Conservation (phyloP, 23 tunicate species). For the Ciona savignyi region DNA sequence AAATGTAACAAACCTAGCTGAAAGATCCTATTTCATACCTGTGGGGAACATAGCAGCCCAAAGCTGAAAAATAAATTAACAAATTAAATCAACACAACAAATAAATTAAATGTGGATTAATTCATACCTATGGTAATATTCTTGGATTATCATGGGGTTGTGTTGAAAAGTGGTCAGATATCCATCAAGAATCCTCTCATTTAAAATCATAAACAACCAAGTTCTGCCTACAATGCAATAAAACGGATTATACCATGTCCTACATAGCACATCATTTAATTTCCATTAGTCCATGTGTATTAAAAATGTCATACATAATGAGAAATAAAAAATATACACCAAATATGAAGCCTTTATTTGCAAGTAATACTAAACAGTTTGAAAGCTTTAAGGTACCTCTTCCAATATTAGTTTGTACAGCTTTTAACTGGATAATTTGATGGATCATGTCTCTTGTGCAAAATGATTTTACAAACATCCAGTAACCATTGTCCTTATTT, state of each 20-base stretch:
- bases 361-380: too few species aligned
- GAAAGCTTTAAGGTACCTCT: too few species aligned
- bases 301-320: too few species aligned
- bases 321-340: too few species aligned
- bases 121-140: not conserved
- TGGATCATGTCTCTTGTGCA: not conserved
- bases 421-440: not conserved
- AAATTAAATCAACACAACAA: not conserved
- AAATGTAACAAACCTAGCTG: too few species aligned
- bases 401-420: not conserved
- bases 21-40: too few species aligned
- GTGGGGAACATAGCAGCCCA: not conserved
- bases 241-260: too few species aligned
- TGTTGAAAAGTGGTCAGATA: not conserved
- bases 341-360: too few species aligned
- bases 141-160: not conserved
- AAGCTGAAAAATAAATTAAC: not conserved
- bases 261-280: too few species aligned
- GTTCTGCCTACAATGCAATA: not conserved
- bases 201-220: not conserved
- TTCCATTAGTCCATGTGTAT: too few species aligned
- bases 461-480: not conserved
- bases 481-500: not conserved
- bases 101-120: too few species aligned
- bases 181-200: not conserved